A percentile compares a stretch with the other conserved stretches of the same genome.
Conservation (phyloP, 1,140 invertebrate genomes). For the Pseudomyrmex dendroicus region DNA sequence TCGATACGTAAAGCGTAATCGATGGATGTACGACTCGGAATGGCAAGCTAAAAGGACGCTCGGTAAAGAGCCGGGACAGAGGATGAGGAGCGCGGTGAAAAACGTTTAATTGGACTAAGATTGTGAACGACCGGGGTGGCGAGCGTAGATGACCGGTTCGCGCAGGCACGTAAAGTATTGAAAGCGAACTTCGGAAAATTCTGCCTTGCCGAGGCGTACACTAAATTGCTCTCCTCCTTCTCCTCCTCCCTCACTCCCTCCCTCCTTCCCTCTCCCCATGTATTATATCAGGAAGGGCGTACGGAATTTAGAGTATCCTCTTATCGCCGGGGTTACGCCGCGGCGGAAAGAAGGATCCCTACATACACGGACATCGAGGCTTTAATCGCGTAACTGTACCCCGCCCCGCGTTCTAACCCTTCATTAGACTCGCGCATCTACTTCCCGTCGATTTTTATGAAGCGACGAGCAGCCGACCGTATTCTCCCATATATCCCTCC, state of each 20-base stretch:
- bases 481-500: neutral
- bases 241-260: too few relatives aligned
- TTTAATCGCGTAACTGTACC: slow-evolving; percentile 59
- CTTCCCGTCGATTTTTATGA: slow-evolving; percentile 34
- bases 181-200: slow-evolving; percentile 58
- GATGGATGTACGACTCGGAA: slow-evolving; percentile 51
- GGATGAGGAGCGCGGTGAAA: slow-evolving; percentile 56
- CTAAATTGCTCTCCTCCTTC: slow-evolving; percentile 45
- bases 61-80: slow-evolving; percentile 62
- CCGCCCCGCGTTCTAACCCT: slow-evolving; percentile 32
- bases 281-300: slow-evolving; percentile 49
- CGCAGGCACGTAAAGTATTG: slow-evolving; percentile 60
- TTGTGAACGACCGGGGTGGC: slow-evolving; percentile 31
- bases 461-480: neutral
- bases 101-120: slow-evolving; percentile 54
- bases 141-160: slow-evolving; percentile 62
- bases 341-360: slow-evolving; percentile 44
- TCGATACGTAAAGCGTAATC: slow-evolving; percentile 38
- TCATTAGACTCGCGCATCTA: slow-evolving; percentile 50
- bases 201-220: slow-evolving; percentile 32
- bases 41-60: slow-evolving; percentile 67
- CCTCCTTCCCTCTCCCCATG: neutral
- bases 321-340: slow-evolving; percentile 46
- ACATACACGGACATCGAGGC: slow-evolving; percentile 38
- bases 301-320: slow-evolving; percentile 61